A percentile compares a stretch with the other conserved stretches of the same genome.
Evolutionary conservation across 2,888 invertebrate species (phyloP).

Genomic region (Tinea semifulvella): DNA sequence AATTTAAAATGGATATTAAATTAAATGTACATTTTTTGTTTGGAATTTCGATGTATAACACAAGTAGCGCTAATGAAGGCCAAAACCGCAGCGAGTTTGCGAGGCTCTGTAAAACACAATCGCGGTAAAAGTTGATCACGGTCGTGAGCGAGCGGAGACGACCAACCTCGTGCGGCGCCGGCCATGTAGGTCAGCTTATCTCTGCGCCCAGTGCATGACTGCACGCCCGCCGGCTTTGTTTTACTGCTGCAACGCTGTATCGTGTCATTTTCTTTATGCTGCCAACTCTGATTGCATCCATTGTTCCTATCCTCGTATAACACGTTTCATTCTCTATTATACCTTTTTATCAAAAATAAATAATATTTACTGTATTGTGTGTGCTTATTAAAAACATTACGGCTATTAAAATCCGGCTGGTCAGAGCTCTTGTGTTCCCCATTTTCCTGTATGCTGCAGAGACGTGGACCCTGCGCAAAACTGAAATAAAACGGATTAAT

Average conservation of each 20-base stretch:
- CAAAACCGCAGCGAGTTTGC: constrained; percentile 37
- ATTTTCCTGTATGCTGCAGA: too few species aligned
- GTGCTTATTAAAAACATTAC: too few species aligned
- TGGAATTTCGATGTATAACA: too few species aligned
- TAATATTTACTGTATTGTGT: too few species aligned
- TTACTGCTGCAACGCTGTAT: constrained; percentile 10
- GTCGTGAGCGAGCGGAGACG: constrained; percentile 10
- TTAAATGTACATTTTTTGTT: too few species aligned
- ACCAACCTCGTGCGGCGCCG: not conserved
- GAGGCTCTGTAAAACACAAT: constrained; percentile 26
- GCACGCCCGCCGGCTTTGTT: constrained; percentile 11
- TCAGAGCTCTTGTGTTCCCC: too few species aligned
- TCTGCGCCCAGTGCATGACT: constrained; percentile 5
- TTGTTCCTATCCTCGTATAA: constrained; percentile 12
- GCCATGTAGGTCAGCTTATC: constrained; percentile 12
- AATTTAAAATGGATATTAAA: too few species aligned
- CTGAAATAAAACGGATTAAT: too few species aligned
- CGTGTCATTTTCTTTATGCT: constrained; percentile 10
- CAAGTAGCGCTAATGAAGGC: constrained; percentile 47
- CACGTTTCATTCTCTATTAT: too few species aligned
- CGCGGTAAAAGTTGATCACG: constrained; percentile 21
- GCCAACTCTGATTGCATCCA: constrained; percentile 10
- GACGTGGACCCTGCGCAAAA: too few species aligned
- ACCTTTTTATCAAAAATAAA: too few species aligned
- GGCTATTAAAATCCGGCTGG: too few species aligned